Conservation (phyloP, 2,888 invertebrate genomes). For the Cistogaster globosa region DNA sequence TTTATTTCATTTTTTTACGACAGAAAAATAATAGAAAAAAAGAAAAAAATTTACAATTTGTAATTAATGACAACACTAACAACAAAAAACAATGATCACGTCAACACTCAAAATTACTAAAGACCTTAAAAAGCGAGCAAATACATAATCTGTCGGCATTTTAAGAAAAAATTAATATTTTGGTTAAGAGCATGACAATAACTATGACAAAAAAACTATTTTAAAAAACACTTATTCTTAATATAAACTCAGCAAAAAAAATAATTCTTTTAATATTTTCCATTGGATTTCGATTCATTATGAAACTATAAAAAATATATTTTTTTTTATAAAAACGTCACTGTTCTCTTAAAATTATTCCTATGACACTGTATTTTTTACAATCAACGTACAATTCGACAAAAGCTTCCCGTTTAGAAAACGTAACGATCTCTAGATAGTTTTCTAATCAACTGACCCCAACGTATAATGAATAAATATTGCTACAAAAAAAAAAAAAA, state of each 20-base stretch:
- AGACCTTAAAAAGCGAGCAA: background rate
- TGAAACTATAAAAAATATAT: no score
- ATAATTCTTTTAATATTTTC: no score
- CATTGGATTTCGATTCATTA: no score
- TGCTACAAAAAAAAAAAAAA: constrained; percentile 36
- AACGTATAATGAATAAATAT: constrained; percentile 37
- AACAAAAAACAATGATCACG: constrained; percentile 38
- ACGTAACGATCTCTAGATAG: constrained; percentile 65
- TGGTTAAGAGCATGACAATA: no score
- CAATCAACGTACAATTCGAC: background rate
- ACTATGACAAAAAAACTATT: no score
- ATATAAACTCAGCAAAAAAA: no score
- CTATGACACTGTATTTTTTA: background rate
- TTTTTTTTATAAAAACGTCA: no score
- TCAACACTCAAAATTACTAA: constrained; percentile 44
- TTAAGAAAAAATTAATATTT: constrained; percentile 3
- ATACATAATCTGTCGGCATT: constrained; percentile 1
- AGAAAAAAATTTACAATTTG: background rate
- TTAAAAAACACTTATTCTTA: no score
- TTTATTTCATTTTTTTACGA: background rate
- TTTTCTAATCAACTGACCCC: constrained; percentile 65
- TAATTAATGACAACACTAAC: constrained; percentile 51
- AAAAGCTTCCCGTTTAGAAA: constrained; percentile 49
- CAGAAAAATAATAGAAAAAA: background rate
- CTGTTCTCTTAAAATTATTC: no score